Evolutionary conservation across 2,888 invertebrate genomes (phyloP), one percentile per base, ranked within the genome.

Genomic region (Polylopha cassiicola): DNA sequence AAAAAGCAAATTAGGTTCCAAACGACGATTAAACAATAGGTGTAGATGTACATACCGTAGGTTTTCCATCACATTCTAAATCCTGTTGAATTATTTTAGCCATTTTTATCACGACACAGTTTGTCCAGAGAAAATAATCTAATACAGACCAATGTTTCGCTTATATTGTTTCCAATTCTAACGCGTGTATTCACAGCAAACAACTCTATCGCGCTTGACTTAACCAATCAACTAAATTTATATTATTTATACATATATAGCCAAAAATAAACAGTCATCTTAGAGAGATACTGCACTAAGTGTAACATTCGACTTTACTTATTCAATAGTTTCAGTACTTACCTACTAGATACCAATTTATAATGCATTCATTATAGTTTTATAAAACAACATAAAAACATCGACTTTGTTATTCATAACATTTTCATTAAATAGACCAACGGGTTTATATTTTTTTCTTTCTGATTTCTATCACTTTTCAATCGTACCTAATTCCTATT

Each of bases 151-250:
- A 27, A 29, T 39, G 33, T 37, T 43, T 18, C 41, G 36, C 46
- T 39, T 48, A 48, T 51, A 46, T 48, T 30, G 18, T 32, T 27
- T 43, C 33, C 32, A 3, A 10, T 7, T 15, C 21, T 8, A 17
- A 28, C 34, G 36, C 41, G 16, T 57, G 53, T 60, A 51, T 41
- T 55, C 51, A 42, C 8, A 48, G 43, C 51, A 60, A 57, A 57
- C 27, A 31, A 32, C 14, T 29, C 41, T 50, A 42, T 50, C 49
- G 13, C 41, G 26, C 21, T 28, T 16, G 43, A 36, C 38, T 48
- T 48, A 46, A 48, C 34, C 39, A 45, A 39, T 47, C 44, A 42
- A 30, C 38, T 15, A 26, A 22, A 32, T 37, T 33, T 43, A 43
- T 30, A 43, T 18, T 32, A 32, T 22, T 16, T 8, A 42, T n/a